Evolutionary conservation across 1,140 invertebrate species (phyloP).

Genomic region (Drosophila miranda): DNA sequence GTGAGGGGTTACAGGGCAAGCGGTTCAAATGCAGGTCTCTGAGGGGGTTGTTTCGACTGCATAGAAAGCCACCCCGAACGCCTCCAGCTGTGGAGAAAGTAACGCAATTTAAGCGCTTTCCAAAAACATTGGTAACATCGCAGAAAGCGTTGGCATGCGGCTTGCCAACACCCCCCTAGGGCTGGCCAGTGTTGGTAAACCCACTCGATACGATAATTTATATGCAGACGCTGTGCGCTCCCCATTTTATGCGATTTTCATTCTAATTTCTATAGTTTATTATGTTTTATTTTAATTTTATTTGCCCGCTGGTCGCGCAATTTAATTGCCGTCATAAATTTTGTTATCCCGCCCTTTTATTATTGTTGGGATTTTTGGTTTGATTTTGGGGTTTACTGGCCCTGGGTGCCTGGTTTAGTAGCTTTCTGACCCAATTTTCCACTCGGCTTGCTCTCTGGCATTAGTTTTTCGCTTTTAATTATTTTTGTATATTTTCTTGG

Average conservation of each 20-base stretch:
- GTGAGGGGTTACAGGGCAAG: slow-evolving; percentile 46
- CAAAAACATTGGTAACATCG: slow-evolving; percentile 71
- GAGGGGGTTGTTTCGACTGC: slow-evolving; percentile 10
- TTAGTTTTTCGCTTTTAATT: too few species aligned
- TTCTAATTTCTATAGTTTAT: slow-evolving; percentile 52
- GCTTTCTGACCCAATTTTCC: too few species aligned
- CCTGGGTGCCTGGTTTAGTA: too few species aligned
- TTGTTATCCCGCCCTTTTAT: background rate
- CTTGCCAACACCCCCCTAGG: background rate
- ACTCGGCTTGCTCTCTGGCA: too few species aligned
- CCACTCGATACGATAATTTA: slow-evolving; percentile 60
- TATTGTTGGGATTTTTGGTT: too few species aligned
- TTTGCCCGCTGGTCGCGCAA: slow-evolving; percentile 26
- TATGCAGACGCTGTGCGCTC: slow-evolving; percentile 29
- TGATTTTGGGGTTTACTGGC: too few species aligned
- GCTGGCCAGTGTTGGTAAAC: slow-evolving; percentile 51
- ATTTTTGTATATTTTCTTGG: too few species aligned
- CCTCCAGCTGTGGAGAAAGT: slow-evolving; percentile 20
- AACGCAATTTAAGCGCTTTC: slow-evolving; percentile 69
- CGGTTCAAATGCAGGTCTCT: slow-evolving; percentile 26
- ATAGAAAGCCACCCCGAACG: slow-evolving; percentile 8
- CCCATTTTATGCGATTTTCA: slow-evolving; percentile 46
- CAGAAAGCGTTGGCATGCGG: slow-evolving; percentile 67
- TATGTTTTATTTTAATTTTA: slow-evolving; percentile 44
- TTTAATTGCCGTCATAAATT: slow-evolving; percentile 74